These are phyloP conservation scores for Xestia c-nigrum DNA, from an alignment of 2,888 invertebrate genomes.

Conservation along the genomic window DNA sequence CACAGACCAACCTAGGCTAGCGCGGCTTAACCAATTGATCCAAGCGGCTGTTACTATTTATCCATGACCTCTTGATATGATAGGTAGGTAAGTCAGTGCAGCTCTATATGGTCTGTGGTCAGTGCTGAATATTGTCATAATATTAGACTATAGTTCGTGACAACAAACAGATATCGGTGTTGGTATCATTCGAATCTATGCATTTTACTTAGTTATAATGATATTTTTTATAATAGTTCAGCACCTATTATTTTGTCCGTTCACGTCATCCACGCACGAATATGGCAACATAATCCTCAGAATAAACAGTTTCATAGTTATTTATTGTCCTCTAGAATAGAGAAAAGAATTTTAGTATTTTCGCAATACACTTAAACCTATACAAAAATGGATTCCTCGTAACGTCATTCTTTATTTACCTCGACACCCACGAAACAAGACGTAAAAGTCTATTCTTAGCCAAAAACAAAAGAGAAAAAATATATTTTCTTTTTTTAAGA, in stretches of 20 bases:
- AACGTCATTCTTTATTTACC: slow-evolving; percentile 13
- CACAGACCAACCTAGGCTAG: too few species aligned
- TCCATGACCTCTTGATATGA: too few species aligned
- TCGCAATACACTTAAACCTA: neutral
- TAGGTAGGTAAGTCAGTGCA: neutral
- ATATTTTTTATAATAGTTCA: slow-evolving; percentile 14
- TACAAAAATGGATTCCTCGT: neutral
- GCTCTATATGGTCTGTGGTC: too few species aligned
- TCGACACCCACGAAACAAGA: neutral
- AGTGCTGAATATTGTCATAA: slow-evolving; percentile 16
- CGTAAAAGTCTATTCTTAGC: slow-evolving; percentile 21
- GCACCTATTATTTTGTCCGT: slow-evolving; percentile 3
- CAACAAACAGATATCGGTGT: slow-evolving; percentile 15
- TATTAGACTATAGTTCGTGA: slow-evolving; percentile 42
- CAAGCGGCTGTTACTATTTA: too few species aligned
- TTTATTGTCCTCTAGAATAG: neutral
- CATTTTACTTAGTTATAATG: slow-evolving; percentile 43
- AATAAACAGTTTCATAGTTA: neutral
- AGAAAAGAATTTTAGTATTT: neutral
- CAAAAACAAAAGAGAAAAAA: slow-evolving; percentile 22
- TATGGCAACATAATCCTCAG: neutral
- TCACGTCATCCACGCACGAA: neutral
- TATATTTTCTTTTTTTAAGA: neutral
- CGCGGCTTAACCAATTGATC: too few species aligned
- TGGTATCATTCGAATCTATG: slow-evolving; percentile 25